Evolutionary conservation across 2,888 invertebrate genomes (phyloP).

Genomic region (Acholoe squamosa): DNA sequence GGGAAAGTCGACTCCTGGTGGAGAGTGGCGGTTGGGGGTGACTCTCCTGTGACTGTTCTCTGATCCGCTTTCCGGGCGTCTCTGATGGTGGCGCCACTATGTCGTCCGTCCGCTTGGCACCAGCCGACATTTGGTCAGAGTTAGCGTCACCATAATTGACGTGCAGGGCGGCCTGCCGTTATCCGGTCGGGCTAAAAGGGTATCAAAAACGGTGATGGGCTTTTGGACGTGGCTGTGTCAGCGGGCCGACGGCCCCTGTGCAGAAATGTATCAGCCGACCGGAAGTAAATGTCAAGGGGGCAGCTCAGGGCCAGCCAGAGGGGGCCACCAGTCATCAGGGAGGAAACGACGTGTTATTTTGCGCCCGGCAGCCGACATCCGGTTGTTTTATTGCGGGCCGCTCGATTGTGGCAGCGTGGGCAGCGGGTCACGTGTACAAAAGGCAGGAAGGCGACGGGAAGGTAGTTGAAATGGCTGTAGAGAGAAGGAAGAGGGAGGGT

Average conservation of each 20-base stretch:
- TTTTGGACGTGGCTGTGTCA: slow-evolving; percentile 23
- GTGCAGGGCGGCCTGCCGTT: background rate
- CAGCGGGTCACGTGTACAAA: slow-evolving; percentile 27
- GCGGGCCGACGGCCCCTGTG: background rate
- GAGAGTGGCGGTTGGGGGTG: background rate
- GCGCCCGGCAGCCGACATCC: slow-evolving; percentile 33
- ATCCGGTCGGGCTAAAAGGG: slow-evolving; percentile 27
- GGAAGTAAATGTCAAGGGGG: slow-evolving; percentile 54
- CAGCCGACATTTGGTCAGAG: background rate
- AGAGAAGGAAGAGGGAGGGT: background rate
- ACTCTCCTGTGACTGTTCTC: background rate
- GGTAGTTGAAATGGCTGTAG: background rate
- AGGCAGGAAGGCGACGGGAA: background rate
- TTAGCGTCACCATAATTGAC: background rate
- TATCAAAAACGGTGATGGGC: slow-evolving; percentile 51
- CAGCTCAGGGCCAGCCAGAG: background rate
- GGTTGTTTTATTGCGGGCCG: slow-evolving; percentile 41
- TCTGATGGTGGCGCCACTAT: background rate
- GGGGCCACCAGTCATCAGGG: background rate
- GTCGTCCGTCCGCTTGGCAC: background rate
- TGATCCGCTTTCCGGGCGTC: slow-evolving; percentile 27
- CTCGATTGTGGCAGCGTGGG: slow-evolving; percentile 31
- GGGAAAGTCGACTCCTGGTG: background rate
- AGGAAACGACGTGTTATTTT: slow-evolving; percentile 56
- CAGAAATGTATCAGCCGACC: slow-evolving; percentile 33